Percentiles rank a stretch among this genome's conserved stretches.
These are phyloP conservation scores for Euura saliciscinereae DNA, from an alignment of 1,140 invertebrate genomes.

Conservation along the genomic window DNA sequence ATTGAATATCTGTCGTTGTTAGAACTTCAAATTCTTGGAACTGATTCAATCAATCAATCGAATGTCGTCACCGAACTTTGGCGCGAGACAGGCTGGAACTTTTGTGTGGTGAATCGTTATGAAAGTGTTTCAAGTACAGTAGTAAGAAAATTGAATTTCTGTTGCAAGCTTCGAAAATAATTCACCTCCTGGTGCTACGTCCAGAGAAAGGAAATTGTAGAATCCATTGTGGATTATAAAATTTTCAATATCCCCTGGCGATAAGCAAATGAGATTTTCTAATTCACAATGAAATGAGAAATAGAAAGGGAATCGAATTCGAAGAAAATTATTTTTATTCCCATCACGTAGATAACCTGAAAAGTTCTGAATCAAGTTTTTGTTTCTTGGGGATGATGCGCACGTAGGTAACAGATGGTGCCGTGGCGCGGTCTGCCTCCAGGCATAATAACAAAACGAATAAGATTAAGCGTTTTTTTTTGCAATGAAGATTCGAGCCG, in stretches of 20 bases:
- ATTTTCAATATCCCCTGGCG: no score
- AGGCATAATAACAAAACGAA: neutral
- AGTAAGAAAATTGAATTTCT: conserved; percentile 1
- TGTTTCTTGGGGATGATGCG: neutral
- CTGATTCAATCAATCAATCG: neutral
- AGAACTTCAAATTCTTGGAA: no score
- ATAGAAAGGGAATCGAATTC: neutral
- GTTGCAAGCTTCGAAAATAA: neutral
- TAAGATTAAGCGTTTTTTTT: neutral
- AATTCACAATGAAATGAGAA: neutral
- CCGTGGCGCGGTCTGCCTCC: neutral
- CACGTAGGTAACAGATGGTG: conserved; percentile 4
- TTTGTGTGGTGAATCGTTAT: neutral
- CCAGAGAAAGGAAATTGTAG: neutral
- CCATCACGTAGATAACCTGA: neutral
- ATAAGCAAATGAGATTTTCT: no score
- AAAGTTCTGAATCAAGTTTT: conserved; percentile 1
- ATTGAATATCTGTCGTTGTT: no score
- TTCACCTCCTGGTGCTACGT: neutral
- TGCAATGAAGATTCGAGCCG: neutral
- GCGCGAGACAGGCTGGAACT: neutral
- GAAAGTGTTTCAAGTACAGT: neutral
- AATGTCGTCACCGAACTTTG: neutral
- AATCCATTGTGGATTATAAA: no score
- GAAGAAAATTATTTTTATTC: neutral